These are phyloP conservation scores for Tonatia bakeri DNA, from an alignment of 2,113 vertebrate genomes.

Conservation along the genomic window DNA sequence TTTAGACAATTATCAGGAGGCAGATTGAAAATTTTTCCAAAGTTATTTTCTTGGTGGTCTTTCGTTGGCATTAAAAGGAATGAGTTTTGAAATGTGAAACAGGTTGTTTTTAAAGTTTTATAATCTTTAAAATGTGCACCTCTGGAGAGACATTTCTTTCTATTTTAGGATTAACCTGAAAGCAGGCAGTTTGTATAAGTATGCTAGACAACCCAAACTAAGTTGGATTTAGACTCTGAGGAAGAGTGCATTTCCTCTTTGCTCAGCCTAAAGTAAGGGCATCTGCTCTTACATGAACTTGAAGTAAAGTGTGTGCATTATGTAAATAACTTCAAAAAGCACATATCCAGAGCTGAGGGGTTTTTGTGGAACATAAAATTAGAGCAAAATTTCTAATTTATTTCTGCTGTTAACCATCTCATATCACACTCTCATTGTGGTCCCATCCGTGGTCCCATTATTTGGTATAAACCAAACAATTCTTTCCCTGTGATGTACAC, in stretches of 20 bases:
- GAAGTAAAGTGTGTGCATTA: constrained; percentile 34
- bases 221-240: background rate
- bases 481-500: background rate
- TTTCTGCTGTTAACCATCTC: constrained; percentile 35
- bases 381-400: constrained; percentile 27
- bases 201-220: background rate
- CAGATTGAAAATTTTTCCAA: constrained; percentile 22
- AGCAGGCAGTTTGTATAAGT: background rate
- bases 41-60: constrained; percentile 39
- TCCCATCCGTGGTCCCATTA: background rate
- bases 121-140: constrained; percentile 11
- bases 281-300: constrained; percentile 43
- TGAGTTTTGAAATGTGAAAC: constrained; percentile 24
- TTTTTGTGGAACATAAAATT: constrained; percentile 26
- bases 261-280: constrained; percentile 10
- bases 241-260: constrained; percentile 35
- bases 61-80: constrained; percentile 16
- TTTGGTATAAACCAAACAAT: background rate
- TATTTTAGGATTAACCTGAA: constrained; percentile 9
- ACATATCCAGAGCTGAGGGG: background rate
- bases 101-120: constrained; percentile 10
- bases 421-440: constrained; percentile 13
- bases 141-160: background rate
- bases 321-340: constrained; percentile 41
- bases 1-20: constrained; percentile 12